Evolutionary conservation across 2,888 invertebrate species (phyloP).

Genomic region (Cosmorhoe ocellata): DNA sequence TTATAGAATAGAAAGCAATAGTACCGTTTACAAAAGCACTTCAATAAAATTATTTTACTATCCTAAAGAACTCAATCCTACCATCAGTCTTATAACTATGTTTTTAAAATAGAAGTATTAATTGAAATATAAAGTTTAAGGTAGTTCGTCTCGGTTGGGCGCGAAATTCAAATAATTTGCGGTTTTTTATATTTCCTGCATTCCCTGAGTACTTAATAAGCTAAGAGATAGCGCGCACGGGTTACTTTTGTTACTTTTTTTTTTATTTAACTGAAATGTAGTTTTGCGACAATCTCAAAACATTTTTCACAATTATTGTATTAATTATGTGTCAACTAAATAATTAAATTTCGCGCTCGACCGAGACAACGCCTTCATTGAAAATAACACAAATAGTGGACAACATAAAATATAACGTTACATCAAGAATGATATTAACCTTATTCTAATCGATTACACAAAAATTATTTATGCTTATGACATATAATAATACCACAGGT

Average conservation of each 20-base stretch:
- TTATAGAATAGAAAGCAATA: conserved; percentile 49
- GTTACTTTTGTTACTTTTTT: no score
- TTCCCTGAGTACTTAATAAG: no score
- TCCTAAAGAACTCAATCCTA: conserved; percentile 58
- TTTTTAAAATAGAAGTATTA: conserved; percentile 54
- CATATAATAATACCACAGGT: conserved; percentile 68
- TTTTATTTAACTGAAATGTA: no score
- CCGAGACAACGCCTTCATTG: no score
- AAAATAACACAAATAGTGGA: conserved; percentile 44
- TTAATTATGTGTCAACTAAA: no score
- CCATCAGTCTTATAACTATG: conserved; percentile 78
- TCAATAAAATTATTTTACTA: conserved; percentile 42
- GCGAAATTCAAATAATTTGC: no score
- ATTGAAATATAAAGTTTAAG: conserved; percentile 43
- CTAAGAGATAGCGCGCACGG: no score
- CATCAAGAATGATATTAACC: conserved; percentile 50
- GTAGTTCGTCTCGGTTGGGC: no score
- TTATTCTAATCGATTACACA: conserved; percentile 67
- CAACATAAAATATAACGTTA: conserved; percentile 55
- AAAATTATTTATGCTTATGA: conserved; percentile 62
- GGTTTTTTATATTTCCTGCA: no score
- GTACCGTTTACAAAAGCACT: conserved; percentile 59
- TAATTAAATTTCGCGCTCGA: no score
- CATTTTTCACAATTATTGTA: no score
- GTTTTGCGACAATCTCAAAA: no score